Percentiles rank a stretch among this genome's conserved stretches.
These are phyloP conservation scores for Andrena chrysosceles DNA, from an alignment of 2,888 invertebrate genomes.

Conservation along the genomic window DNA sequence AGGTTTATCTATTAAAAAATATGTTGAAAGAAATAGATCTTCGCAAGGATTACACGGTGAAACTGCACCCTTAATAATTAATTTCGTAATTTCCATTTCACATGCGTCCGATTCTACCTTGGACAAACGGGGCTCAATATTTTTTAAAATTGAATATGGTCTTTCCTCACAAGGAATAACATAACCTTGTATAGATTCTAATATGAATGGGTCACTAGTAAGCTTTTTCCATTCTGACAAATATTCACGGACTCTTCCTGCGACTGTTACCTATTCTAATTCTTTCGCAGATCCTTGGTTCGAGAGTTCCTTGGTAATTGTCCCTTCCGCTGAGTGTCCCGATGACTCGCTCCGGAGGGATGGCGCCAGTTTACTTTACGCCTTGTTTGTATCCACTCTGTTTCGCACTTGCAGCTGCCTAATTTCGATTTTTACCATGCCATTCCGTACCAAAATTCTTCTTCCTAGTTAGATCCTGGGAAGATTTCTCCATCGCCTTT, in stretches of 20 bases:
- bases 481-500: slow-evolving; percentile 4
- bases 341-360: background rate
- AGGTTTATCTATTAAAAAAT: background rate
- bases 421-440: background rate
- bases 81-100: slow-evolving; percentile 5
- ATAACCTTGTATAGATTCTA: background rate
- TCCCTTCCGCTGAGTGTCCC: slow-evolving; percentile 8
- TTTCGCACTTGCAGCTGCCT: background rate
- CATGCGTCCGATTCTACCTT: background rate
- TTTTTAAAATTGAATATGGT: background rate
- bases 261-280: slow-evolving; percentile 1
- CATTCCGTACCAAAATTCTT: slow-evolving; percentile 3
- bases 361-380: slow-evolving; percentile 9
- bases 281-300: slow-evolving; percentile 1
- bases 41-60: background rate
- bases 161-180: background rate
- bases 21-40: background rate
- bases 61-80: background rate
- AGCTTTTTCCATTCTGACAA: background rate
- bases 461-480: background rate
- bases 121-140: background rate
- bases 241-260: background rate
- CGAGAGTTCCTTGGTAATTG: background rate
- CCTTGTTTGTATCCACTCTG: background rate
- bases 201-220: slow-evolving; percentile 6